Conservation (phyloP, 2,113 vertebrate genomes). For the Chiloscyllium plagiosum region DNA sequence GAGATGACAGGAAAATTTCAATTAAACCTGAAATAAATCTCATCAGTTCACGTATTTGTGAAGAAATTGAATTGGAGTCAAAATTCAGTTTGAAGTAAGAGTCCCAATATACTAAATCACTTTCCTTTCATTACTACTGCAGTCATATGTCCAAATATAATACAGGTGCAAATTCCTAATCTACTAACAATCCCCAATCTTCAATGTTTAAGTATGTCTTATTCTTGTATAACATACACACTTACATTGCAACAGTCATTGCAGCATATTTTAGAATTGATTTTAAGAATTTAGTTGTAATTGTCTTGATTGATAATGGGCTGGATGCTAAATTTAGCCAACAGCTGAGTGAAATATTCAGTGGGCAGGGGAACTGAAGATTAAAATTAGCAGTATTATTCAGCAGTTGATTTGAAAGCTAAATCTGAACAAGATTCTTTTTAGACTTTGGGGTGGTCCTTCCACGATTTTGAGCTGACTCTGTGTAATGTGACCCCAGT, state of each 20-base stretch:
- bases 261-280: not conserved
- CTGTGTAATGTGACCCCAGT: not conserved
- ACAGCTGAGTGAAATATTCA: not conserved
- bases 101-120: not conserved
- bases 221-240: not conserved
- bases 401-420: not conserved
- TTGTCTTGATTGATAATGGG: not conserved
- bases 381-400: not conserved
- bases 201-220: not conserved
- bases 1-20: not conserved
- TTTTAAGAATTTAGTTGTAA: not conserved
- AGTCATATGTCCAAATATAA: not conserved
- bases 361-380: not conserved
- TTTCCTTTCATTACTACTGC: not conserved
- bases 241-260: not conserved
- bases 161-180: not conserved
- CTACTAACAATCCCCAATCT: not conserved
- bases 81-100: too few relatives aligned
- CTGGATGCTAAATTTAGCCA: not conserved
- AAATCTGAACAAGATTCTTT: not conserved
- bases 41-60: not conserved
- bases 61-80: not conserved
- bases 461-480: not conserved
- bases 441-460: not conserved
- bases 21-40: not conserved